Evolutionary conservation across 2,797 vertebrate genomes (phyloP).

Genomic region (Furcifer pardalis): DNA sequence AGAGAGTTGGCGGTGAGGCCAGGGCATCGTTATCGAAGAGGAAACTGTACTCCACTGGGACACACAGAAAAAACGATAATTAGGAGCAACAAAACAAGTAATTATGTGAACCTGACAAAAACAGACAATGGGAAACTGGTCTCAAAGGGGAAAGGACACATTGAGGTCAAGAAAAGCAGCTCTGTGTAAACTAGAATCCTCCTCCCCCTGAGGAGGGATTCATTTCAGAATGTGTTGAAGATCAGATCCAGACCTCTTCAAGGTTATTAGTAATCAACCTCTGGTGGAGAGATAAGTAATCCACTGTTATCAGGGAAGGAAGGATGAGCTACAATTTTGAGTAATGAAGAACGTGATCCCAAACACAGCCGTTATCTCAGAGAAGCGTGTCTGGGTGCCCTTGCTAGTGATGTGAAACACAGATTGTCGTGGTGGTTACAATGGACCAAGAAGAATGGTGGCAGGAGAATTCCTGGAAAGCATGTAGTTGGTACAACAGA

Average conservation of each 20-base stretch:
- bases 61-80: not conserved
- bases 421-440: not conserved
- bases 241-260: slow-evolving; percentile 6
- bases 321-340: not conserved
- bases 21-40: not conserved
- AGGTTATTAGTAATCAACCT: slow-evolving; percentile 6
- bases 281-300: not conserved
- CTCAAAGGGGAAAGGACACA: not conserved
- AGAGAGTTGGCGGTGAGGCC: not conserved
- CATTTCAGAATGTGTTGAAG: not conserved
- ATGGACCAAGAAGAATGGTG: not conserved
- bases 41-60: slow-evolving; percentile 26
- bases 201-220: slow-evolving; percentile 2
- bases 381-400: not conserved
- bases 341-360: slow-evolving; percentile 15
- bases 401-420: not conserved
- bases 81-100: not conserved
- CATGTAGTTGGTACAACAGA: not conserved
- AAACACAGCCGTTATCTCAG: slow-evolving; percentile 12
- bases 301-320: not conserved
- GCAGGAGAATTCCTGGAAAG: not conserved
- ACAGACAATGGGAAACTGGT: not conserved
- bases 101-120: not conserved
- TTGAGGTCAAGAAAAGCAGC: not conserved
- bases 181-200: not conserved